Conservation (phyloP, 2,797 vertebrate genomes). For the Masticophis lateralis region DNA sequence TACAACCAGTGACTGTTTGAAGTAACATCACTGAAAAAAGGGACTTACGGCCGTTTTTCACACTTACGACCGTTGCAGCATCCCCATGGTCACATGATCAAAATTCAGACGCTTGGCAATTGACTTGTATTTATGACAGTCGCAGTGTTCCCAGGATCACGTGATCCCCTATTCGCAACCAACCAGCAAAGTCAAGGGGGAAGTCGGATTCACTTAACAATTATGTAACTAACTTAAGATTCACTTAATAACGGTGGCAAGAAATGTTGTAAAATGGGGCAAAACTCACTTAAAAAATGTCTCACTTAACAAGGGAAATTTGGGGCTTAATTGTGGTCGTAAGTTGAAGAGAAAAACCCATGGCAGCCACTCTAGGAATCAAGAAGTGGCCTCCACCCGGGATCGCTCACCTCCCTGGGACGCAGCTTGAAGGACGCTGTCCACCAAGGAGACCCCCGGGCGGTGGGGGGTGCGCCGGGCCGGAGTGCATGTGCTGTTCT, state of each 20-base stretch:
- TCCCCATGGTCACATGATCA: not conserved
- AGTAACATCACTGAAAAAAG: too few relatives aligned
- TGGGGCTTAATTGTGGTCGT: not conserved
- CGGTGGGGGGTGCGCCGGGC: not conserved
- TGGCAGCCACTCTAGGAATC: too few relatives aligned
- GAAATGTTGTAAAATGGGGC: not conserved
- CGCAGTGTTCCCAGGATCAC: too few relatives aligned
- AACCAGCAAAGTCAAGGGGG: not conserved
- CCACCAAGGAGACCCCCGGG: conserved; percentile 66
- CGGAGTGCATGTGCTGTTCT: conserved; percentile 32
- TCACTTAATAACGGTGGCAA: not conserved
- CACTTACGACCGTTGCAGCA: too few relatives aligned
- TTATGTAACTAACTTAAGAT: not conserved
- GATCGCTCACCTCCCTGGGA: conserved; percentile 48
- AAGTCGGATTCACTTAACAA: not conserved
- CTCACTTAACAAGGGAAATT: not conserved
- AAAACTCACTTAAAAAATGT: not conserved
- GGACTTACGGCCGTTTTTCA: too few relatives aligned
- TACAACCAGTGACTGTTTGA: too few relatives aligned
- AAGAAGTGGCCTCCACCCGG: too few relatives aligned
- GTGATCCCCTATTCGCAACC: not conserved
- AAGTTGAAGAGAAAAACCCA: not conserved
- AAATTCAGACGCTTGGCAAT: not conserved
- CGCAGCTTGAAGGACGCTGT: conserved; percentile 64
- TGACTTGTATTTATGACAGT: not conserved